Base-by-base conservation (phyloP, 2,888 invertebrate species). In the Ypsolopha sequella region DNA sequence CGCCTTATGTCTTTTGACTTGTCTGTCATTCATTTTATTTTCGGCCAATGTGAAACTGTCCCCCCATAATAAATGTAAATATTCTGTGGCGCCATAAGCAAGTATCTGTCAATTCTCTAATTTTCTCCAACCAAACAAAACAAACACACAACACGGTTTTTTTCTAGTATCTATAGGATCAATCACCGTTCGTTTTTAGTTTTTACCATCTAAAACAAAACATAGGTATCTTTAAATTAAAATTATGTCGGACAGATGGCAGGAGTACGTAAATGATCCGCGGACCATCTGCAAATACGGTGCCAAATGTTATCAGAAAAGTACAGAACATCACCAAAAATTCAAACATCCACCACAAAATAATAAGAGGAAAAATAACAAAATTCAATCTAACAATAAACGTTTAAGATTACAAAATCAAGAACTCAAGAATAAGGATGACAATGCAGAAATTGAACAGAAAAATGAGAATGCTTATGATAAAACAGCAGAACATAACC, bases 241-340 rank as follows among this genome's bases (percentile, higher is more conserved):
- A 35, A 54, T 38, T 44, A 86, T 87, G 86, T 72, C 80, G 43
- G 75, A 80, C 34, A 74, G 78, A 53, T 80, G 80, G 76, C 57
- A 68, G 57, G 62, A 63, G 7, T 84, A 76, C 51, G 61, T 68
- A 6, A 64, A 73, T 49, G 87, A 87, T 61, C 53, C 75, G 7
- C 88, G 93, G 71, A 80, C 74, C 43, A 73, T 89, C 46, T 96
- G 96, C 72, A 92, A 92, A 78, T 96, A 94, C 70, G 94, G 94
- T 50, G 71, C 68, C 6, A 90, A 91, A 59, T 96, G 96, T 73
- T 96, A 95, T 72, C 95, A 94, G 66, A 93, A 91, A 66, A 96
- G 95, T 82, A 84, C 91, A 0, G 80, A 84, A 0, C 96, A 96
- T 80, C 87, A 87, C 52, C 79, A 88, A 53, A 92, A 91, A 65